Conservation (phyloP, 2,113 vertebrate species). For the Anolis sagrei region DNA sequence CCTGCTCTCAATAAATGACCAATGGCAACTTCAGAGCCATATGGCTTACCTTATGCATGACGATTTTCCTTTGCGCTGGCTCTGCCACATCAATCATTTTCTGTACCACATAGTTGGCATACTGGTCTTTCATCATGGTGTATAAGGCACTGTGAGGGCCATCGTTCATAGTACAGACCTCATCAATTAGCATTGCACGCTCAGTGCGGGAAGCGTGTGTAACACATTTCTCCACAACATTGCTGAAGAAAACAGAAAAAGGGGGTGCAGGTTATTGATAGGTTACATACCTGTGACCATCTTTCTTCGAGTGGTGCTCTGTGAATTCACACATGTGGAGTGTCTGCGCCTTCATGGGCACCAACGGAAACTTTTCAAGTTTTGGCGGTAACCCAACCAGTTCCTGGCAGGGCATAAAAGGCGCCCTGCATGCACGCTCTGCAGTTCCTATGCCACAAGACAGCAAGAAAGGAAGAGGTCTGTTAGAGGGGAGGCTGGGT, state of each 20-base stretch:
- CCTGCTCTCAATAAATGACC: background rate
- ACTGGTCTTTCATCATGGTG: conserved; percentile 99
- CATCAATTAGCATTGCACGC: conserved; percentile 95
- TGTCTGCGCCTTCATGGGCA: too few species aligned
- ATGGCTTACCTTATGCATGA: conserved; percentile 95
- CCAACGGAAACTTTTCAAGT: too few species aligned
- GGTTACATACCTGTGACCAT: too few species aligned
- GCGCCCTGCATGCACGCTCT: too few species aligned
- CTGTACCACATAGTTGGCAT: conserved; percentile 99
- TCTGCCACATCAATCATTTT: conserved; percentile 99
- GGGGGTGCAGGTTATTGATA: fast-evolving
- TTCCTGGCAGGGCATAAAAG: too few species aligned
- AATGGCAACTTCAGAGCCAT: background rate
- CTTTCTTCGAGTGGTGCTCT: too few species aligned
- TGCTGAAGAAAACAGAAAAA: conserved; percentile 75
- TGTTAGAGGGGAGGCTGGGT: too few species aligned
- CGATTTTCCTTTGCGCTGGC: conserved; percentile 96
- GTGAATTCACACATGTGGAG: too few species aligned
- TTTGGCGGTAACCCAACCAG: too few species aligned
- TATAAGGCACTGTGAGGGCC: conserved; percentile 99
- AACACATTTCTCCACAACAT: conserved; percentile 98
- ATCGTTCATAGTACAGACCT: conserved; percentile 98
- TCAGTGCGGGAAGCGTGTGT: conserved; percentile 96
- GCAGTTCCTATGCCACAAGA: too few species aligned
- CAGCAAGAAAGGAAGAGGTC: too few species aligned